These are phyloP conservation scores for Bugula neritina DNA, from an alignment of 2,888 invertebrate genomes.

Conservation along the genomic window DNA sequence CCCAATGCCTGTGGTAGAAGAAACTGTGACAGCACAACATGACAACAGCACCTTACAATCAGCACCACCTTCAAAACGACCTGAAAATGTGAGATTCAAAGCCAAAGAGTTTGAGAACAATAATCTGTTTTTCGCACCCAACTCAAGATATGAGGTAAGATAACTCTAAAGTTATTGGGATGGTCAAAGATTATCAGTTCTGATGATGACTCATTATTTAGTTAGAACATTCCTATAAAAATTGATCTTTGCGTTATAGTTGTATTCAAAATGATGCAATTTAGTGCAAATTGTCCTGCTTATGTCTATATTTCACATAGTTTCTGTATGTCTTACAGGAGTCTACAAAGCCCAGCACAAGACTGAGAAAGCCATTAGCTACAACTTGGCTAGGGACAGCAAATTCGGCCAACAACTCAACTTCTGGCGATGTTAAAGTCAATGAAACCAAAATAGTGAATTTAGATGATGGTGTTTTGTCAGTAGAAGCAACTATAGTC, in stretches of 20 bases:
- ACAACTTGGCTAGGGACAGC: not conserved
- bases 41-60: not conserved
- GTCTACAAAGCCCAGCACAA: not conserved
- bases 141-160: not conserved
- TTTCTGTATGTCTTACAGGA: not conserved
- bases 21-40: not conserved
- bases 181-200: no score
- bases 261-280: no score
- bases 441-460: constrained; percentile 9
- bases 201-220: no score
- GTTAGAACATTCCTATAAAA: no score
- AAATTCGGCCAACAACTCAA: not conserved
- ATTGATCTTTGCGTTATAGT: no score
- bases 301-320: no score
- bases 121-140: not conserved
- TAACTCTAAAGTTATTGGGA: no score
- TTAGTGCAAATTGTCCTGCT: no score
- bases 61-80: not conserved
- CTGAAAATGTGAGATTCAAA: not conserved
- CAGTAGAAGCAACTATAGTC: constrained; percentile 17
- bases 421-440: not conserved
- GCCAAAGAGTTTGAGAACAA: not conserved
- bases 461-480: constrained; percentile 8
- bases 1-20: not conserved
- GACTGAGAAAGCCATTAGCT: not conserved